Base-by-base conservation (phyloP, 2,888 invertebrate genomes). In the Rhopalosiphum nymphaeae region DNA sequence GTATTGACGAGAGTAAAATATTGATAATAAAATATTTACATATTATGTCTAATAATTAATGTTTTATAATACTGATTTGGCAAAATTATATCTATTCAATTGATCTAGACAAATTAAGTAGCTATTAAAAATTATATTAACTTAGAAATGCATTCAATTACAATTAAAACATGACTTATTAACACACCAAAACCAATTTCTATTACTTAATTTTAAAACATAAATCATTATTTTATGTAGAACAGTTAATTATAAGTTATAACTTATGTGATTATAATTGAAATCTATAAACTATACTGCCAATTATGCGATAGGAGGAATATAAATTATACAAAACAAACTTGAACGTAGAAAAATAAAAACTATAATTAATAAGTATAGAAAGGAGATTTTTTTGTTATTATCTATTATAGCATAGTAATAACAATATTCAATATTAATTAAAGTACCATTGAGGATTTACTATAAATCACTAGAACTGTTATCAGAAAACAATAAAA, bases 1-100 rank as follows among this genome's bases (percentile, higher is more conserved):
- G 89, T 93, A 85, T 93, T n/a, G 92, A 61, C 16, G 78, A 78
- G 21, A 78, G 78, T 88, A 78, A 56, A 88, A 53, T 88, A 56
- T 56, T 57, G 56, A 90, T 90, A 25, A 36, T 56, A 84, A 57
- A 89, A 89, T 89, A 93, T 93, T 57, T 93, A 93, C 78, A 93
- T 85, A 93, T 11, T 85, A 93, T 11, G 7, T 90, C 44, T 89
- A 93, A 89, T 85, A 36, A 90, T 46, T 89, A 88, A 78, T 90
- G 7, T 78, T n/a, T 88, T 84, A 85, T 93, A 93, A 90, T 94
- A 95, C 85, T 91, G 94, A 95, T 92, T 85, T 93, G 94, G 87
- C 89, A 94, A 91, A 94, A 95, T 95, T 91, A 90, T 90, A 95
- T 94, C 49, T 49, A 86, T 87, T 53, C 21, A 92, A 86, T 92